Evolutionary conservation across 1,140 invertebrate species (phyloP).

Genomic region (Antheraea mylitta): DNA sequence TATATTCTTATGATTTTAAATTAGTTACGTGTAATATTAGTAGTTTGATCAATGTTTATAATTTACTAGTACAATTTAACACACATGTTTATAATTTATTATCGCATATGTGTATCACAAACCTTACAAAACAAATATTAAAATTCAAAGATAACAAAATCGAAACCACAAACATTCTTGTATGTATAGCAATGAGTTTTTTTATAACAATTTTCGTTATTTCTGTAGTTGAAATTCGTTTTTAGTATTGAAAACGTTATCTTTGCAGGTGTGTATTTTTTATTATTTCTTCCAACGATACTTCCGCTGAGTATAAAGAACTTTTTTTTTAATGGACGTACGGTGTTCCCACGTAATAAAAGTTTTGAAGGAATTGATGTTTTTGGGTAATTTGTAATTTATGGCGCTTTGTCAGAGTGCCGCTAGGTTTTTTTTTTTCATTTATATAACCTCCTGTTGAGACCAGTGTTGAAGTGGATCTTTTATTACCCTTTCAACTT

Average conservation of each 20-base stretch:
- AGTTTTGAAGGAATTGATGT: constrained; percentile 22
- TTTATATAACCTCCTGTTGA: not conserved
- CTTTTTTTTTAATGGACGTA: not conserved
- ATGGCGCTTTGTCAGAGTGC: constrained; percentile 40
- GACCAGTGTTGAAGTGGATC: no score
- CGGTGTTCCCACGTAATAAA: constrained; percentile 33
- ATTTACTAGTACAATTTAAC: no score
- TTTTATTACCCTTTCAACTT: no score
- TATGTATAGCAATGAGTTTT: constrained; percentile 9
- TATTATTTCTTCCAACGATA: constrained; percentile 20
- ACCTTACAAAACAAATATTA: constrained; percentile 12
- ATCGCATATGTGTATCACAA: not conserved
- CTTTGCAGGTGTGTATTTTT: constrained; percentile 35
- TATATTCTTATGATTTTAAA: no score
- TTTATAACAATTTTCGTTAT: not conserved
- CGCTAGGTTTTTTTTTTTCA: not conserved
- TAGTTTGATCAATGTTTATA: no score
- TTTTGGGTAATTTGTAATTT: constrained; percentile 42
- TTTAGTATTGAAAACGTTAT: constrained; percentile 52
- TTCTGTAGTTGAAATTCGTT: constrained; percentile 17
- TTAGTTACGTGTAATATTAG: no score
- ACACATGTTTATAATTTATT: not conserved
- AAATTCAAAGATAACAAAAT: constrained; percentile 1
- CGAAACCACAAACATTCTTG: constrained; percentile 7
- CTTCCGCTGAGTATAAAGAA: constrained; percentile 15